Evolutionary conservation across 1,140 invertebrate genomes (phyloP).

Genomic region (Dendroctonus valens): DNA sequence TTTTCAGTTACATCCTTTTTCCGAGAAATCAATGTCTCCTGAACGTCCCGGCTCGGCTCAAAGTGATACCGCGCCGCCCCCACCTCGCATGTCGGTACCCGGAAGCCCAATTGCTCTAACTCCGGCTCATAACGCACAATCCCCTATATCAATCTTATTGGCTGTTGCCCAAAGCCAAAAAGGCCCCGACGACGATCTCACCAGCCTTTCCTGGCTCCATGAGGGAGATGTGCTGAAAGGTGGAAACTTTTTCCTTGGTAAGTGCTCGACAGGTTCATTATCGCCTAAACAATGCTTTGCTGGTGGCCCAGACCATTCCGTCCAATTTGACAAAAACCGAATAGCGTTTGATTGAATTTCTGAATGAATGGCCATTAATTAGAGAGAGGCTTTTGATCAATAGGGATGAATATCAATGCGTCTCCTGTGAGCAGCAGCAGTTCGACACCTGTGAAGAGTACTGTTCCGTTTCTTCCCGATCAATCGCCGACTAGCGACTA

Average conservation of each 20-base stretch:
- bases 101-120: constrained; percentile 46
- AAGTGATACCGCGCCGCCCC: constrained; percentile 40
- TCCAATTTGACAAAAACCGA: too few relatives aligned
- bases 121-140: constrained; percentile 44
- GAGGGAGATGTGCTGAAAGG: constrained; percentile 87
- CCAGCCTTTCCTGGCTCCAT: constrained; percentile 86
- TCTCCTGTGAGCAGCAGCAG: constrained; percentile 46
- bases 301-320: too few relatives aligned
- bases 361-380: too few relatives aligned
- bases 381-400: neutral
- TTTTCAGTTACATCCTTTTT: constrained; percentile 1
- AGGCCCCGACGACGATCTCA: constrained; percentile 63
- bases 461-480: constrained; percentile 37
- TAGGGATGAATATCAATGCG: constrained; percentile 49
- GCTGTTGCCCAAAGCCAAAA: constrained; percentile 48
- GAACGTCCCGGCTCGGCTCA: constrained; percentile 46
- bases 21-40: constrained; percentile 43
- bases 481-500: constrained; percentile 51
- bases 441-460: constrained; percentile 45
- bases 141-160: constrained; percentile 46
- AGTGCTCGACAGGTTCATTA: too few relatives aligned
- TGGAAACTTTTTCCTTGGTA: constrained; percentile 35
- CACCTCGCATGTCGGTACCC: constrained; percentile 47
- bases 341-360: too few relatives aligned
- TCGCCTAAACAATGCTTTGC: too few relatives aligned